Conservation (phyloP, 1,140 invertebrate genomes). For the Temnothorax curvispinosus region DNA sequence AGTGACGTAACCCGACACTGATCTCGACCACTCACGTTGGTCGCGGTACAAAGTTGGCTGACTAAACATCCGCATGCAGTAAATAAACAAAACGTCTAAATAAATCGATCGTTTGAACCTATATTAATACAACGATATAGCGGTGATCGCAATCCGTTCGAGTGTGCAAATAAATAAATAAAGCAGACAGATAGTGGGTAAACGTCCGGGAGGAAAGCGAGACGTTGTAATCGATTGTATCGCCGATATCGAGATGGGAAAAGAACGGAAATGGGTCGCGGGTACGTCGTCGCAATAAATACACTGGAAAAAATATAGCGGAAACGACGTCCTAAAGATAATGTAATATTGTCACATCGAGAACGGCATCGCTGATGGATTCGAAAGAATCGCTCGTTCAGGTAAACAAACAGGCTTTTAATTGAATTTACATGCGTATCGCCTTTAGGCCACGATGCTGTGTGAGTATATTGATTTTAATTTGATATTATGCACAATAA, state of each 20-base stretch:
- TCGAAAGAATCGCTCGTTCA: background rate
- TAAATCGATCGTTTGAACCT: conserved; percentile 53
- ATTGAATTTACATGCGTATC: conserved; percentile 32
- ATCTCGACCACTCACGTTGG: conserved; percentile 33
- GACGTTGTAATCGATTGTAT: conserved; percentile 54
- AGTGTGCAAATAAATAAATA: conserved; percentile 59
- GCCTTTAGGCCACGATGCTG: background rate
- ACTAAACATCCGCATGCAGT: conserved; percentile 48
- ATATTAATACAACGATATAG: conserved; percentile 48
- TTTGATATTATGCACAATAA: conserved; percentile 14
- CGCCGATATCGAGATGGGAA: conserved; percentile 16
- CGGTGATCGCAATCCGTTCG: conserved; percentile 51
- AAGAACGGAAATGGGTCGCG: conserved; percentile 37
- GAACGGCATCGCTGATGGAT: background rate
- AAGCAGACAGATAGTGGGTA: conserved; percentile 36
- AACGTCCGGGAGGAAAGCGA: conserved; percentile 29
- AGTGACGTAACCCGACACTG: conserved; percentile 11
- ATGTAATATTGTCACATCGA: conserved; percentile 2
- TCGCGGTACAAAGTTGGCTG: conserved; percentile 33
- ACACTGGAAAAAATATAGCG: conserved; percentile 14
- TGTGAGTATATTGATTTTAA: background rate
- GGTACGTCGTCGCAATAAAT: conserved; percentile 45
- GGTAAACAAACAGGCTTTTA: conserved; percentile 36
- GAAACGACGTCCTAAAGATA: background rate
- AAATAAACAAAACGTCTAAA: conserved; percentile 58